Evolutionary conservation across 2,797 vertebrate species (phyloP).

Genomic region (Spizella passerina): DNA sequence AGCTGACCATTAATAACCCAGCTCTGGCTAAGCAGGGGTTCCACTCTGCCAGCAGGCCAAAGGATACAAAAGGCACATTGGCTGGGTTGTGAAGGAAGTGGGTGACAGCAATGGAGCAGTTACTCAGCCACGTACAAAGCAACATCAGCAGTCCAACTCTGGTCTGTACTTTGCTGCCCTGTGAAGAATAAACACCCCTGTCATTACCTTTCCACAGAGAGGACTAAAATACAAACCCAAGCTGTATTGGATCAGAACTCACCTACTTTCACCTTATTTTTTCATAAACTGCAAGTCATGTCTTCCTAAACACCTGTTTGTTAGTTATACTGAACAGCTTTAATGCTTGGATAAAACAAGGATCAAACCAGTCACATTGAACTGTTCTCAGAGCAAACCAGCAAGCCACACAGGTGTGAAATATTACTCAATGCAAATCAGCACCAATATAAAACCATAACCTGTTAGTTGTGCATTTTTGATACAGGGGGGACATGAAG

Average conservation of each 20-base stretch:
- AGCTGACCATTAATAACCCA: accelerated
- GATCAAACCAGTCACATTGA: not conserved
- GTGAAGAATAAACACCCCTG: constrained; percentile 7
- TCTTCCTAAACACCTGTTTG: not conserved
- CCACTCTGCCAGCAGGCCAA: constrained; percentile 43
- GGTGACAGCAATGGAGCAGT: constrained; percentile 96
- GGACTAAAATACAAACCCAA: not conserved
- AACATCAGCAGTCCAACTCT: constrained; percentile 96
- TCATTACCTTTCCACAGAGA: not conserved
- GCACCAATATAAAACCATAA: not conserved
- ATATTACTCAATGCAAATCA: not conserved
- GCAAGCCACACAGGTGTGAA: not conserved
- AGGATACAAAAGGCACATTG: constrained; percentile 99
- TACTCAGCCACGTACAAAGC: constrained; percentile 97
- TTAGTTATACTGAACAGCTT: not conserved
- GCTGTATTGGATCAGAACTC: not conserved
- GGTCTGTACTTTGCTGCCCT: constrained; percentile 98
- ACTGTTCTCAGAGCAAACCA: not conserved
- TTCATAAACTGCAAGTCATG: not conserved
- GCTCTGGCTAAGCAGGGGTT: not conserved
- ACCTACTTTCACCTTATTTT: not conserved
- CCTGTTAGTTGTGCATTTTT: constrained; percentile 13
- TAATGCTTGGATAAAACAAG: not conserved
- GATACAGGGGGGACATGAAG: not conserved
- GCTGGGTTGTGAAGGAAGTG: constrained; percentile 98